phyloP scores from a whole-genome alignment of 92 coral and sea anemone species.

The Epizoanthus illoricatus region DNA sequence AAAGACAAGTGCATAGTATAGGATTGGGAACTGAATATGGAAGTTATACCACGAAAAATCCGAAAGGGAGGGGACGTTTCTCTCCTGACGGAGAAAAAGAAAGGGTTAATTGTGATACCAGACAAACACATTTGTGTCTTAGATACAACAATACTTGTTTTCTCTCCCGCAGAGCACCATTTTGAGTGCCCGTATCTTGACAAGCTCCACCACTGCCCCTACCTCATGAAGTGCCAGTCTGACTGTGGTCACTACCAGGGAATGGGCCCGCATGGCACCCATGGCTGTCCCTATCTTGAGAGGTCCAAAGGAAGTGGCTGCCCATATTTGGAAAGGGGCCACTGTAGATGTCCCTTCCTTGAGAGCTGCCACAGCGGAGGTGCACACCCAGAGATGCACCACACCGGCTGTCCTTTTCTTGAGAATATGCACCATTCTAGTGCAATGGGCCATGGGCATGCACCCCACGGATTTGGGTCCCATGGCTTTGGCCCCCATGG shows the following conservation, averaged over 20 bases:
- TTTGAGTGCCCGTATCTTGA: slow-evolving; percentile 37
- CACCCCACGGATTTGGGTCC: slow-evolving; percentile 17
- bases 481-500: neutral
- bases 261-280: neutral
- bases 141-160: too few species aligned
- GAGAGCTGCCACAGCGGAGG: slow-evolving; percentile 1
- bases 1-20: too few species aligned
- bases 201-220: slow-evolving; percentile 38
- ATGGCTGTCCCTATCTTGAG: slow-evolving; percentile 30
- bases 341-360: slow-evolving; percentile 5
- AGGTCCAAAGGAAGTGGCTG: slow-evolving; percentile 28
- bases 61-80: too few species aligned
- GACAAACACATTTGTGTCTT: too few species aligned
- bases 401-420: slow-evolving; percentile 1
- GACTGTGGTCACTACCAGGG: neutral
- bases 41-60: too few species aligned
- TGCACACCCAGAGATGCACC: slow-evolving; percentile 8
- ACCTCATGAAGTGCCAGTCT: slow-evolving; percentile 29
- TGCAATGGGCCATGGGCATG: neutral
- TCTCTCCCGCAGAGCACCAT: neutral
- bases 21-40: too few species aligned
- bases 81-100: too few species aligned
- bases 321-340: slow-evolving; percentile 25
- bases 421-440: too few species aligned
- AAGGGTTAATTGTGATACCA: too few species aligned